Percentiles rank a stretch among this genome's conserved stretches.
Evolutionary conservation across 2,113 vertebrate genomes (phyloP).

Genomic region (Hyperopisus bebe): DNA sequence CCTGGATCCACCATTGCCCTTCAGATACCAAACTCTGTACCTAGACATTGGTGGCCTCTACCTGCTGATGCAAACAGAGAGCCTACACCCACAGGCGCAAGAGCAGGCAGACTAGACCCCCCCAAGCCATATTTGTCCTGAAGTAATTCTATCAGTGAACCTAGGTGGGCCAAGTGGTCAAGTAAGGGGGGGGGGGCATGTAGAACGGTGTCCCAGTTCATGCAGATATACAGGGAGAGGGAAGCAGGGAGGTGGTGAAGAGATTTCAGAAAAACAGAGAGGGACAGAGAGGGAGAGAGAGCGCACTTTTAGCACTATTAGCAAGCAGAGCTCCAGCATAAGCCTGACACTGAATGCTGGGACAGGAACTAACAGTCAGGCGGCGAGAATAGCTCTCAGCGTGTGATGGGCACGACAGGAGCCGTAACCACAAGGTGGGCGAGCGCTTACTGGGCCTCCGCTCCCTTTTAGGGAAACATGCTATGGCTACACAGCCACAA

Average conservation of each 20-base stretch:
- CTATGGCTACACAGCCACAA: background rate
- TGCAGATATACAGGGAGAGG: no score
- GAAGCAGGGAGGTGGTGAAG: no score
- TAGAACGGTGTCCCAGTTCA: no score
- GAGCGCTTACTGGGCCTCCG: background rate
- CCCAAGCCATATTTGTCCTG: slow-evolving; percentile 49
- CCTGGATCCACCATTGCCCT: background rate
- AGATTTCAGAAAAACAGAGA: no score
- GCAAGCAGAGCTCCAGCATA: no score
- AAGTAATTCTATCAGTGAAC: slow-evolving; percentile 52
- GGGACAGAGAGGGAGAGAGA: background rate
- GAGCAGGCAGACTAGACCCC: slow-evolving; percentile 53
- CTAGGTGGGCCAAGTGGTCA: background rate
- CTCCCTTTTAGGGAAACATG: background rate
- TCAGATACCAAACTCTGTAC: background rate
- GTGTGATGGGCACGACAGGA: background rate
- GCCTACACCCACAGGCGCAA: slow-evolving; percentile 55
- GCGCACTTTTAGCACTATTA: background rate
- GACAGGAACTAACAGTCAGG: background rate
- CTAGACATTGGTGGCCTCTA: slow-evolving; percentile 14
- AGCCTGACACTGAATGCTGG: background rate
- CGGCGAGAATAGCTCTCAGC: background rate
- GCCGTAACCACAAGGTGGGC: background rate
- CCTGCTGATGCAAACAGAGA: slow-evolving; percentile 61
- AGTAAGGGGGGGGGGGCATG: no score